These are phyloP conservation scores for Boulengerochromis microlepis DNA, from an alignment of 2,113 vertebrate species.

Conservation along the genomic window DNA sequence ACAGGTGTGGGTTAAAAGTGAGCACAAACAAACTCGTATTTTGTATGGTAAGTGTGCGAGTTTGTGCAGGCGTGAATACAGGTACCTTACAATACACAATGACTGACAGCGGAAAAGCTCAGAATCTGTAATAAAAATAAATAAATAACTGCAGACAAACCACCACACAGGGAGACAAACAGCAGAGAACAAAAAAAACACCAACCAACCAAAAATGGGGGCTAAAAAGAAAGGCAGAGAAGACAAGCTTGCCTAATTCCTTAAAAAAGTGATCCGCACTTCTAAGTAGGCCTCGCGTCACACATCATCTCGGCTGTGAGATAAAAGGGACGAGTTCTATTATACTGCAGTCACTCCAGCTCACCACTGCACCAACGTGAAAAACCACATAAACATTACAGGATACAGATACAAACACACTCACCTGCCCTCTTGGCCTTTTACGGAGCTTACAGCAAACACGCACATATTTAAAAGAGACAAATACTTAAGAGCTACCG, in stretches of 20 bases:
- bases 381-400: not conserved
- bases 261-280: not conserved
- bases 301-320: slow-evolving; percentile 49
- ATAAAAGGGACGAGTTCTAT: slow-evolving; percentile 50
- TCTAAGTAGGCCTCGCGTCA: slow-evolving; percentile 48
- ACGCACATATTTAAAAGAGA: not conserved
- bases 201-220: not conserved
- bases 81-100: not conserved
- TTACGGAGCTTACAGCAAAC: not conserved
- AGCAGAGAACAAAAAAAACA: not conserved
- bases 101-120: not conserved
- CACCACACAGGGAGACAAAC: not conserved
- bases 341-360: not conserved
- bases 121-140: not conserved
- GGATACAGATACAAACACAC: not conserved
- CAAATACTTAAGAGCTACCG: not conserved
- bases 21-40: not conserved
- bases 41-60: not conserved
- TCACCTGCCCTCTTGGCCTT: not conserved
- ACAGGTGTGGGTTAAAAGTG: not conserved
- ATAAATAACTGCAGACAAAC: not conserved
- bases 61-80: not conserved
- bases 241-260: not conserved
- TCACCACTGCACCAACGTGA: not conserved
- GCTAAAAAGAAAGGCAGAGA: not conserved